Conservation (phyloP, 2,888 invertebrate species). For the Ectemnius continuus region DNA sequence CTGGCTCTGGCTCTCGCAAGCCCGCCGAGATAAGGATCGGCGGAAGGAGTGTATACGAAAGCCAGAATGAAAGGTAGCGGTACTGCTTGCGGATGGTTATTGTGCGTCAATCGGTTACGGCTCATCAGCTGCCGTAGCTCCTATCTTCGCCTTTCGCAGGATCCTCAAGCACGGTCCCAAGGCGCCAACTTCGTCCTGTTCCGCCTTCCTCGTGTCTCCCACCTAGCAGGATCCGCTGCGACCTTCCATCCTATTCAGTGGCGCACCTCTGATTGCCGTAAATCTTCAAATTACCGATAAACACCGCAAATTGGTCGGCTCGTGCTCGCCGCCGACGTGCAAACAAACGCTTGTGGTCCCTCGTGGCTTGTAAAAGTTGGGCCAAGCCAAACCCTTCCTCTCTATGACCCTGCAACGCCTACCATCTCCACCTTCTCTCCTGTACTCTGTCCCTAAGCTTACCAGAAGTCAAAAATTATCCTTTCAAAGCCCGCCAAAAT, state of each 20-base stretch:
- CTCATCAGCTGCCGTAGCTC: slow-evolving; percentile 71
- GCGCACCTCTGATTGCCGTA: slow-evolving; percentile 45
- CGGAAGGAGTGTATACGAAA: slow-evolving; percentile 51
- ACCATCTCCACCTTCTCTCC: background rate
- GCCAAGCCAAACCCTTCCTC: background rate
- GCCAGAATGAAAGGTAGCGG: slow-evolving; percentile 70
- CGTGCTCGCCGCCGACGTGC: slow-evolving; percentile 45
- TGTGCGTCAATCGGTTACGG: slow-evolving; percentile 74
- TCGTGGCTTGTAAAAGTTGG: slow-evolving; percentile 29
- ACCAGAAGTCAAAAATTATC: too few species aligned
- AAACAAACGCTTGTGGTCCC: slow-evolving; percentile 40
- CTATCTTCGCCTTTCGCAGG: slow-evolving; percentile 59
- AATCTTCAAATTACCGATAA: slow-evolving; percentile 72
- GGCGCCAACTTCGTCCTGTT: slow-evolving; percentile 63
- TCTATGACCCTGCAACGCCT: background rate
- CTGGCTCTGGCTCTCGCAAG: background rate
- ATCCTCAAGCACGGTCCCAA: slow-evolving; percentile 59
- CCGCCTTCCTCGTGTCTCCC: slow-evolving; percentile 54
- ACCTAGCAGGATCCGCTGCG: slow-evolving; percentile 27
- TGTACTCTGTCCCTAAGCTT: background rate
- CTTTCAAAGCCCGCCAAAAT: too few species aligned
- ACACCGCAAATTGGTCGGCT: slow-evolving; percentile 68
- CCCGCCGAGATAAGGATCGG: slow-evolving; percentile 59
- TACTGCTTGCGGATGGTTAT: slow-evolving; percentile 74
- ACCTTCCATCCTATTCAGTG: slow-evolving; percentile 18